These are phyloP conservation scores for Coelopa pilipes DNA, from an alignment of 2,888 invertebrate genomes.

Conservation along the genomic window DNA sequence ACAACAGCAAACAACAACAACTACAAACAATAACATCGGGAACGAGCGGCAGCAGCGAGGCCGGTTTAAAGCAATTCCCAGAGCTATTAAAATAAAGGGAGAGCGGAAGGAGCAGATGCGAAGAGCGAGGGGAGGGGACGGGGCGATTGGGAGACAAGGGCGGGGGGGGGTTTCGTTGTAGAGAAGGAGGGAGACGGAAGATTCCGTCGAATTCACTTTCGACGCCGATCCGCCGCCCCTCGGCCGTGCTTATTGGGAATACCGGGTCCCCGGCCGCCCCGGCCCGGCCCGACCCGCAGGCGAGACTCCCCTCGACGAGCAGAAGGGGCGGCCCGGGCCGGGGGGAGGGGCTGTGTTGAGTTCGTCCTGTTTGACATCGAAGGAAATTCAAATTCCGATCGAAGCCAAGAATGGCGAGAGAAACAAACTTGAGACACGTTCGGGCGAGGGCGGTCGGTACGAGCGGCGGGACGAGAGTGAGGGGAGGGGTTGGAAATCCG, in stretches of 20 bases:
- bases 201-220: conserved; percentile 28
- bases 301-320: background rate
- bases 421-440: no score
- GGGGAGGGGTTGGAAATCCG: no score
- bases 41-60: conserved; percentile 5
- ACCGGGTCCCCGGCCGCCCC: no score
- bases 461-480: no score
- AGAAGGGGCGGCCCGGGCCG: background rate
- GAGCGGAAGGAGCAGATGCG: conserved; percentile 34
- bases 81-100: conserved; percentile 44
- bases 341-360: background rate
- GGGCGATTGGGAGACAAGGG: no score
- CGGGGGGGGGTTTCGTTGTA: background rate
- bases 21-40: conserved; percentile 1
- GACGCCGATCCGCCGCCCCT: conserved; percentile 8
- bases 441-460: no score
- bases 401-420: no score
- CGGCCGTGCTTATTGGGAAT: background rate
- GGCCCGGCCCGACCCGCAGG: no score
- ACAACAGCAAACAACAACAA: background rate
- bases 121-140: background rate
- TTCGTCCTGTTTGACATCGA: no score
- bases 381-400: no score
- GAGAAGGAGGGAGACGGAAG: background rate
- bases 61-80: conserved; percentile 41